Base-by-base conservation (phyloP, 1,140 invertebrate genomes). In the Arctopsyche grandis region DNA sequence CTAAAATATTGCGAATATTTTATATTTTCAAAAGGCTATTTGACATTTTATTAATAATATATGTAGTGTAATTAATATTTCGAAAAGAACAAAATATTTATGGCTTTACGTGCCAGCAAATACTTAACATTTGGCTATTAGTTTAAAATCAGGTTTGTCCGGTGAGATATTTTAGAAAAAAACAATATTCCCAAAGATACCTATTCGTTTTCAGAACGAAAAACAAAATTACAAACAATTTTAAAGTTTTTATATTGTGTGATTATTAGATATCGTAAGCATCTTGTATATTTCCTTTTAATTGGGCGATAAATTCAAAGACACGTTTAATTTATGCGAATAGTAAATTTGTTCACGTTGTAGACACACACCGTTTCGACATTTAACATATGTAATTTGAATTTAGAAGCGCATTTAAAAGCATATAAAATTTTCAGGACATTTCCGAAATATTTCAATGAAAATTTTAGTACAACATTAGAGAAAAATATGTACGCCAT, bases 211-310 rank as follows among this genome's bases (percentile, higher is more conserved):
- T 14, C 12, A 52, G 10, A 52, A 14, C 12, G 12, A 52, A 14
- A 52, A 14, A 52, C 12, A 5, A 52, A 52, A 52, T 14, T 14
- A 52, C 4, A 14, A 12, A 52, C 12, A 52, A 52, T 52, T 52
- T 52, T 52, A 5, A 5, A 66, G 1, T 66, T 66, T 66, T 66
- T 66, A 24, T 26, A 66, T 24, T 14, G 21, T 66, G 22, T 22
- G 63, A 66, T 66, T 66, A 66, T 66, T 66, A 66, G 63, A 66
- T 66, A 66, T 66, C 63, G 26, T 24, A 22, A 66, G 63, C 21
- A 66, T 66, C 63, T 66, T 66, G 63, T 66, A 66, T 66, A 66
- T 66, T 26, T 66, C 21, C 22, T 19, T 66, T 66, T 66, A 66
- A 66, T 66, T 66, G 63, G 63, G 19, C 63, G 21, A 66, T 66